Evolutionary conservation across 1,140 invertebrate genomes (phyloP).

Genomic region (Phymastichus coffea): DNA sequence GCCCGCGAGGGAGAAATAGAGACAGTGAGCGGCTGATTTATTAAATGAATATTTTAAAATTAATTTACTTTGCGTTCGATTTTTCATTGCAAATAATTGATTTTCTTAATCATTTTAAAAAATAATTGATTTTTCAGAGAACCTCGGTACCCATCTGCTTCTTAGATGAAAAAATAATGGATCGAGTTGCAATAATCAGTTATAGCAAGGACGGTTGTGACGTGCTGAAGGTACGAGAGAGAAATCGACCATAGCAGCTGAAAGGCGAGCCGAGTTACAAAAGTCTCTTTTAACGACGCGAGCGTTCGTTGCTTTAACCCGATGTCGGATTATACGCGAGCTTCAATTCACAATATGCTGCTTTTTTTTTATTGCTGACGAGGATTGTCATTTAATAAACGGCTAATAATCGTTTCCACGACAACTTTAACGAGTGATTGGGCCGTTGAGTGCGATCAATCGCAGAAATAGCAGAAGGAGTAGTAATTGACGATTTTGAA

Average conservation of each 20-base stretch:
- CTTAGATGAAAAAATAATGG: too few relatives aligned
- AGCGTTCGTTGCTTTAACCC: conserved; percentile 5
- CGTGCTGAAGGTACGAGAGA: background rate
- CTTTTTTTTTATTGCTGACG: background rate
- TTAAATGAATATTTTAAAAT: conserved; percentile 10
- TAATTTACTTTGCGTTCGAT: background rate
- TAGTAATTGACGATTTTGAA: too few relatives aligned
- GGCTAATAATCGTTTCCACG: background rate
- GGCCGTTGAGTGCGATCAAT: too few relatives aligned
- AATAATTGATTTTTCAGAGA: too few relatives aligned
- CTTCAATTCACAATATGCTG: conserved; percentile 9
- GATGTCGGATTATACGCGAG: conserved; percentile 5
- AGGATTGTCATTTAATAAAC: conserved; percentile 4
- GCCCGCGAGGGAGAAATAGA: too few relatives aligned
- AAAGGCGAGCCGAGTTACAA: conserved; percentile 14
- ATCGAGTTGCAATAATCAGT: conserved; percentile 15
- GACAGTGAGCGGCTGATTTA: background rate
- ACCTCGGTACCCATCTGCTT: too few relatives aligned
- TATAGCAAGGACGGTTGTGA: conserved; percentile 7
- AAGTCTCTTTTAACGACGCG: conserved; percentile 8
- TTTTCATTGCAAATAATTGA: too few relatives aligned
- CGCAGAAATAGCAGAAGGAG: too few relatives aligned
- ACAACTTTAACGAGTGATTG: too few relatives aligned
- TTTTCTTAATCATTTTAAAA: too few relatives aligned
- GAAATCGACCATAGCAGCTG: background rate